phyloP scores from a whole-genome alignment of 1,140 invertebrate genomes.

The Drosophila parvula region DNA sequence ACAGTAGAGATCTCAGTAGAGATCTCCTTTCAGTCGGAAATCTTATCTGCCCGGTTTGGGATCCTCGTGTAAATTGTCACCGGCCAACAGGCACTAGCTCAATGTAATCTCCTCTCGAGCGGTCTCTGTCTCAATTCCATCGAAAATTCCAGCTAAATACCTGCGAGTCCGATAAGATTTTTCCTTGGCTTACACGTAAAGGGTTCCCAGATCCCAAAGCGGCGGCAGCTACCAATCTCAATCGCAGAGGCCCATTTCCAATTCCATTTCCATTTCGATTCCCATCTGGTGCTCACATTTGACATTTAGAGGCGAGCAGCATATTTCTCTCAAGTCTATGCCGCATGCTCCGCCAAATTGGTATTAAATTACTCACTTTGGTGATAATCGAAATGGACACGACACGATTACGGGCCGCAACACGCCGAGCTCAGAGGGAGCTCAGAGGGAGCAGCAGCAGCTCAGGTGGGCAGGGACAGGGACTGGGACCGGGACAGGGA shows the following conservation, averaged over 20 bases:
- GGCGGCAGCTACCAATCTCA: conserved; percentile 47
- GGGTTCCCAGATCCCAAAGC: conserved; percentile 19
- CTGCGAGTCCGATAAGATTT: conserved; percentile 73
- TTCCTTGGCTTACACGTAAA: conserved; percentile 48
- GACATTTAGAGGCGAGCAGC: conserved; percentile 79
- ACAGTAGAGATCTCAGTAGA: background rate
- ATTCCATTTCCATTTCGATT: conserved; percentile 57
- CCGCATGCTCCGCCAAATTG: conserved; percentile 71
- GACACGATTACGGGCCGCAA: conserved; percentile 78
- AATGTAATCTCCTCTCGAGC: conserved; percentile 44
- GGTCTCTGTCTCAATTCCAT: conserved; percentile 24
- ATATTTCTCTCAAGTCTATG: conserved; percentile 79
- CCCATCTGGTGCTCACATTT: conserved; percentile 76
- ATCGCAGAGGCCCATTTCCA: conserved; percentile 33
- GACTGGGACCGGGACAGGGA: background rate
- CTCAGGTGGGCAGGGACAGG: conserved; percentile 8
- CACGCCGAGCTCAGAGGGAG: conserved; percentile 9
- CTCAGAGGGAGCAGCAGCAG: background rate
- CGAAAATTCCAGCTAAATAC: conserved; percentile 78
- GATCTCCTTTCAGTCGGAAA: background rate
- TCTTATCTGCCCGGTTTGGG: conserved; percentile 1
- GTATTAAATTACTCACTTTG: conserved; percentile 83
- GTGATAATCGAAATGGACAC: conserved; percentile 83
- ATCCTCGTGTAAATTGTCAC: conserved; percentile 65
- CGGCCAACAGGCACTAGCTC: conserved; percentile 64